Conservation (phyloP, 2,797 vertebrate genomes). For the Clarias pachynema region DNA sequence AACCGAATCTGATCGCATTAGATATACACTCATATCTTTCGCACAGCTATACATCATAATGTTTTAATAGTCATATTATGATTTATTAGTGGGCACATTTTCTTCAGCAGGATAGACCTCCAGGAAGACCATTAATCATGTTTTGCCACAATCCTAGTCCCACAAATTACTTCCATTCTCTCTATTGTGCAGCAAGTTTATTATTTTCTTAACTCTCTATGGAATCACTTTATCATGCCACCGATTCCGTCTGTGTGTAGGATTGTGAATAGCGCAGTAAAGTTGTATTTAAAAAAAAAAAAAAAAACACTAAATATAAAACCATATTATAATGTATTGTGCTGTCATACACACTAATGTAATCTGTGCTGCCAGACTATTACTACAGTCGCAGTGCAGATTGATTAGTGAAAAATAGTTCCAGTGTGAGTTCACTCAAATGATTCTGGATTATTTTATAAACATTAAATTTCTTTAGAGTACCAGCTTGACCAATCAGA, state of each 20-base stretch:
- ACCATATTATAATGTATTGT: slow-evolving; percentile 59
- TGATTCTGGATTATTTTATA: not conserved
- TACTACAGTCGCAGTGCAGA: slow-evolving; percentile 41
- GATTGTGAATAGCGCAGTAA: slow-evolving; percentile 45
- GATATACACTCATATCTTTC: slow-evolving; percentile 55
- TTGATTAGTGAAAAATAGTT: slow-evolving; percentile 36
- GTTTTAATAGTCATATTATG: slow-evolving; percentile 79
- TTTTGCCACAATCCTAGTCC: slow-evolving; percentile 64
- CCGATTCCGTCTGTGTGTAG: slow-evolving; percentile 52
- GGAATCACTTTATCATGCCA: slow-evolving; percentile 72
- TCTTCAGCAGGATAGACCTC: slow-evolving; percentile 70
- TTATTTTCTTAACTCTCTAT: slow-evolving; percentile 65
- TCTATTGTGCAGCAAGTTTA: slow-evolving; percentile 66
- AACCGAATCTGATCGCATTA: slow-evolving; percentile 73
- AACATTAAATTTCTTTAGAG: not conserved
- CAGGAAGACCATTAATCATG: slow-evolving; percentile 76
- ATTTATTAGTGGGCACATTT: slow-evolving; percentile 73
- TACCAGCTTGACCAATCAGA: slow-evolving; percentile 16
- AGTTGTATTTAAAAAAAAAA: slow-evolving; percentile 19
- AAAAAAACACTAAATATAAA: no score
- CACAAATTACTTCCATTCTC: slow-evolving; percentile 66
- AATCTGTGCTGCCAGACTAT: slow-evolving; percentile 44
- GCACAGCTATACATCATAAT: slow-evolving; percentile 74
- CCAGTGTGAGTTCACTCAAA: slow-evolving; percentile 38
- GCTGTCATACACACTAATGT: slow-evolving; percentile 59